Percentiles rank a stretch among this genome's conserved stretches.
Conservation (phyloP, 2,113 vertebrate genomes). For the Callocephalon fimbriatum region DNA sequence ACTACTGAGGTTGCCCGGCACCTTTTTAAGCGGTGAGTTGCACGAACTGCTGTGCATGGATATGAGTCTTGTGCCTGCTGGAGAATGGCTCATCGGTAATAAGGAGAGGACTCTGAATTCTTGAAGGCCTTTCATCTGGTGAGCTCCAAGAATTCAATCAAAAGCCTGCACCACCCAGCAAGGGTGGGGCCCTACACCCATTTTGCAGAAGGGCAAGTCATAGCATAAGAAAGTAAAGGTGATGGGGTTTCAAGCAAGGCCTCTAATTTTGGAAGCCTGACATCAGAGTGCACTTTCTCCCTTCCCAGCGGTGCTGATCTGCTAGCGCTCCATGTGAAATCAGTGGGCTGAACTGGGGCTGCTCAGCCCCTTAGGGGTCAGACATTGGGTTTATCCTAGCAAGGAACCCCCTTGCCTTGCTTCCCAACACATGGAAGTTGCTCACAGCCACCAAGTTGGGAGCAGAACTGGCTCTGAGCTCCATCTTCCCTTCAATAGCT, state of each 20-base stretch:
- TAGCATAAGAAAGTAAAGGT: neutral
- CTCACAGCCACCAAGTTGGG: fast-evolving
- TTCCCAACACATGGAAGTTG: fast-evolving
- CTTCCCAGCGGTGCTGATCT: neutral
- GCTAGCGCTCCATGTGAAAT: neutral
- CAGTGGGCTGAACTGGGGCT: neutral
- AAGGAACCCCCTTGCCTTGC: neutral
- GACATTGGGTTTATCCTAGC: neutral
- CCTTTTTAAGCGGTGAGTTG: neutral
- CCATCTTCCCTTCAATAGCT: neutral
- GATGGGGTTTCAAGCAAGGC: neutral
- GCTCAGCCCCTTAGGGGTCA: neutral
- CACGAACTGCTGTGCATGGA: neutral
- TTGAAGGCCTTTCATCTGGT: constrained; percentile 38
- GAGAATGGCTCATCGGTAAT: neutral
- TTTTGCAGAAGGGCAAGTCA: neutral
- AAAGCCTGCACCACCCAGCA: neutral
- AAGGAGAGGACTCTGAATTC: neutral
- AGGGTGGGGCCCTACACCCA: constrained; percentile 11
- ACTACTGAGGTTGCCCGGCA: neutral
- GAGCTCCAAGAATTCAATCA: constrained; percentile 18
- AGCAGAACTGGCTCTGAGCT: neutral
- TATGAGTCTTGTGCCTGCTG: neutral
- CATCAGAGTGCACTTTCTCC: neutral
- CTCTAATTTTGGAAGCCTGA: constrained; percentile 27